Base-by-base conservation (phyloP, 2,113 vertebrate species). In the Colinus virginianus region DNA sequence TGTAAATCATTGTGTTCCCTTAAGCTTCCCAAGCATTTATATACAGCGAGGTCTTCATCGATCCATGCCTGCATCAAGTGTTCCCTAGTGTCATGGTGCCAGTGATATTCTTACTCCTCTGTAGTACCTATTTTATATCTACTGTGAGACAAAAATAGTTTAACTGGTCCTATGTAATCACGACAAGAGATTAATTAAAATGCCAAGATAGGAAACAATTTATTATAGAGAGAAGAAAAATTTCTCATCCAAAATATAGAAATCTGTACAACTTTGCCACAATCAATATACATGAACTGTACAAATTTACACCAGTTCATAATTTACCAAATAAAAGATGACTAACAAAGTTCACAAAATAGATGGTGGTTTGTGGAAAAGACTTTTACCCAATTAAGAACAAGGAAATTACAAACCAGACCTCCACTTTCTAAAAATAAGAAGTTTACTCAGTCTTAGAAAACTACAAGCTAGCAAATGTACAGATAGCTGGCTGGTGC, bases 211-310 rank as follows among this genome's bases (percentile, higher is more conserved):
- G 98, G 98, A 98, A 98, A 98, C 98, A 97, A 99, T 99, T 99
- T 99, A 99, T 99, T 99, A 99, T 99, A 99, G 99, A 99, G 98
- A 99, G 98, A 98, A 99, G 98, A 98, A 98, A 98, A 99, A 97
- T 98, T 98, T 99, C 99, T 99, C 98, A 99, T 99, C 98, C 98
- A 99, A 99, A 99, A 99, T 99, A 99, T 99, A 99, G 99, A 99
- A 99, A 99, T 99, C 99, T 99, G 99, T 99, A 99, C 99, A 99
- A 99, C 99, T 99, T 99, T 99, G 98, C 98, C 98, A 99, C 99
- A 99, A 99, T 99, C 98, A 99, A 99, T 99, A 99, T 99, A 99
- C 99, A 99, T 99, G 99, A 99, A 99, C 99, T 99, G 99, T 99
- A 99, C 99, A 99, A 99, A 99, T 99, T 99, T 99, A 99, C 99